A percentile compares a stretch with the other conserved stretches of the same genome.
Evolutionary conservation across 2,888 invertebrate species (phyloP).

Genomic region (Iselma pallidipennis): DNA sequence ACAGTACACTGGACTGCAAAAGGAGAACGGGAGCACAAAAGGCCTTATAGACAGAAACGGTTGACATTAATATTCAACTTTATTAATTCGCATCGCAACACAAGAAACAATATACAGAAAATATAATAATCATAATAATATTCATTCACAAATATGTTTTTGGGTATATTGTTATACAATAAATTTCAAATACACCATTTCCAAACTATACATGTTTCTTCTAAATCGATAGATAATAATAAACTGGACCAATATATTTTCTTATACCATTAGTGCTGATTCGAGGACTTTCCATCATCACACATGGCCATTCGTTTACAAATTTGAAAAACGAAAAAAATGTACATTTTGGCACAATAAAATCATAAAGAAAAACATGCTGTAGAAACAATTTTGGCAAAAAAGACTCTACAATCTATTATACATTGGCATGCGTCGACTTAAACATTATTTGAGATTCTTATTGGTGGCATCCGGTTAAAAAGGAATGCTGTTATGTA

Average conservation of each 20-base stretch:
- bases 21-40: too few species aligned
- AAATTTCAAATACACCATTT: background rate
- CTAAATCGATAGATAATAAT: background rate
- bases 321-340: slow-evolving; percentile 2
- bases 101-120: too few species aligned
- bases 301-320: too few species aligned
- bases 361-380: slow-evolving; percentile 1
- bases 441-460: background rate
- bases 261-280: too few species aligned
- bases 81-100: too few species aligned
- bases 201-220: too few species aligned
- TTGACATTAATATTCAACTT: too few species aligned
- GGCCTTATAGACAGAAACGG: too few species aligned
- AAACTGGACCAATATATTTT: too few species aligned
- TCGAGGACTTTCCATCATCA: too few species aligned
- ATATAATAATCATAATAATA: too few species aligned
- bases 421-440: slow-evolving; percentile 18
- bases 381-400: slow-evolving; percentile 12
- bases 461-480: slow-evolving; percentile 5
- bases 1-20: too few species aligned
- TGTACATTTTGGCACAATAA: slow-evolving; percentile 15
- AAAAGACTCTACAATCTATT: slow-evolving; percentile 4
- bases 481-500: slow-evolving; percentile 13
- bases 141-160: background rate
- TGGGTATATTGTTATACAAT: background rate